Conservation (phyloP, 2,888 invertebrate genomes). For the Azorinus chamasolen region DNA sequence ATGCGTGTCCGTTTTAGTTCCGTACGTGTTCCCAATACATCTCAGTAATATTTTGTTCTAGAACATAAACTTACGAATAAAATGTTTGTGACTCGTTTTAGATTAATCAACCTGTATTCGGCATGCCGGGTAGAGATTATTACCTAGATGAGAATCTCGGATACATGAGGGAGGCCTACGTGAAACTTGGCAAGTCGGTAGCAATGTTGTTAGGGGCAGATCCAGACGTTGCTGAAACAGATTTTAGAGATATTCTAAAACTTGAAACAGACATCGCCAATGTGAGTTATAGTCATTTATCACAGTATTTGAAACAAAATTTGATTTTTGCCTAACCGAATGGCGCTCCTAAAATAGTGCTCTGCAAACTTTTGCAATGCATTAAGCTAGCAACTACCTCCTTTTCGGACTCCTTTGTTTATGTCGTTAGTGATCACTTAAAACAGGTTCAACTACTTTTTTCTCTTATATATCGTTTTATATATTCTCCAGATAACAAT, state of each 20-base stretch:
- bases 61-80: no score
- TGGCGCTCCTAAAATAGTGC: no score
- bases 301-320: background rate
- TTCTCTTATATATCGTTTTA: no score
- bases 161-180: conserved; percentile 93
- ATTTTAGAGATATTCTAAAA: conserved; percentile 92
- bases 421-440: no score
- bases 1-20: no score
- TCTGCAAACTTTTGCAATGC: no score
- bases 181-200: conserved; percentile 93
- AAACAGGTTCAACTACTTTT: no score
- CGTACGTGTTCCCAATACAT: no score
- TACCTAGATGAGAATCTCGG: conserved; percentile 47
- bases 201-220: conserved; percentile 94
- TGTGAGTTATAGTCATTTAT: conserved; percentile 88
- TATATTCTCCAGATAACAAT: conserved; percentile 89
- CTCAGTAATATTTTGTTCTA: no score
- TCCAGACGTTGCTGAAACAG: conserved; percentile 89
- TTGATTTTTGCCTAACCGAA: no score
- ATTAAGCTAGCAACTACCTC: no score
- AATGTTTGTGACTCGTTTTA: conserved; percentile 83
- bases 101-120: conserved; percentile 94
- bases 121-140: conserved; percentile 94
- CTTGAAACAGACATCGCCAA: conserved; percentile 96
- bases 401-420: no score